Base-by-base conservation (phyloP, 2,888 invertebrate genomes). In the Trilocha varians region DNA sequence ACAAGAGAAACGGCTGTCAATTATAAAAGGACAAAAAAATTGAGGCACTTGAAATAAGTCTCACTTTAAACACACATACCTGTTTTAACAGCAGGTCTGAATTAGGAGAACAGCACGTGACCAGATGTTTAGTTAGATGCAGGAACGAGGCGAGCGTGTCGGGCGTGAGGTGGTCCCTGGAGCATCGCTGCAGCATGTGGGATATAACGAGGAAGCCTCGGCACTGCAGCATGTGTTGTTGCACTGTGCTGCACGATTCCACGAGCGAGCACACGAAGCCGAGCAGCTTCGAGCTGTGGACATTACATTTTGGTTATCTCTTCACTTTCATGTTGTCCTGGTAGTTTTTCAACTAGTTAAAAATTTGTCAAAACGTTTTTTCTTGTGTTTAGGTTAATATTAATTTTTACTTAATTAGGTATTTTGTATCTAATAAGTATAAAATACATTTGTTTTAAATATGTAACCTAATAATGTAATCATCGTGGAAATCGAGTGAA, bases 151-250 rank as follows among this genome's bases (percentile, higher is more conserved):
- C 94, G 45, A 99, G 89, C 33, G 98, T 98, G 73, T 97, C 96
- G 34, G 95, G 91, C 8, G 97, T 97, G 41, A 99, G 89, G 76
- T 99, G 98, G 65, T 98, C 97, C 50, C 96, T 88, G 40, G 93
- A 94, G 47, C 95, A 97, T 59, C 96, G 90, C 78, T 98, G 97
- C 62, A 99, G 89, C 91, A 98, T 95, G 78, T 95, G 97, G 56
- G 98, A 97, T 74, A 99, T 97, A 51, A 99, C 98, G 62, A 99
- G 90, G 84, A 99, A 99, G 46, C 99, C 99, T 59, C 98, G 93
- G 77, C 97, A 98, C 79, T 99, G 99, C 75, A 98, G 95, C 94
- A 99, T 97, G 78, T 99, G 99, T 73, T 99, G 99, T 73, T 99
- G 99, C 45, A 99, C 98, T 33, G 97, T 97, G 70, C 95, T 93